A percentile compares a stretch with the other conserved stretches of the same genome.
Conservation (phyloP, 2,113 vertebrate species). For the Orycteropus afer region DNA sequence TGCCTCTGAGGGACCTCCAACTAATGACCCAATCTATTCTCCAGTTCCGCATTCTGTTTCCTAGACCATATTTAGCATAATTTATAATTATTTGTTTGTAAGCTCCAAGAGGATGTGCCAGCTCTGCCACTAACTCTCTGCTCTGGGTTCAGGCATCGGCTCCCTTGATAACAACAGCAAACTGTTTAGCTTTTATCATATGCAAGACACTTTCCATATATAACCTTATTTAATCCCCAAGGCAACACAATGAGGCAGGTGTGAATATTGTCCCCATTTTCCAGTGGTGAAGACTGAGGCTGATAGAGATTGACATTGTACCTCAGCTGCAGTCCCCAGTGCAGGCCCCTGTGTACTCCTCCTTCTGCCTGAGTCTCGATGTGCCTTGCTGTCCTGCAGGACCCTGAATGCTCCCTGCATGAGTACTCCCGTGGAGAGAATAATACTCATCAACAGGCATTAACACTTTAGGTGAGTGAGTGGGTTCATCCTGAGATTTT, state of each 20-base stretch:
- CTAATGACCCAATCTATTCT: neutral
- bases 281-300: neutral
- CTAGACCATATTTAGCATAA: neutral
- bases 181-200: neutral
- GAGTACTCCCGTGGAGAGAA: neutral
- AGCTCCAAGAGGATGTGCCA: neutral
- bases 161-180: neutral
- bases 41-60: neutral
- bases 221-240: fast-evolving
- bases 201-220: neutral
- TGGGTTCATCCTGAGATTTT: too few species aligned
- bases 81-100: neutral
- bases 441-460: neutral
- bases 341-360: fast-evolving
- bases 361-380: neutral
- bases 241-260: neutral
- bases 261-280: neutral
- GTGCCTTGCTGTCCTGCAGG: neutral
- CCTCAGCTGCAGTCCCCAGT: neutral
- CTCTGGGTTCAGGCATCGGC: neutral
- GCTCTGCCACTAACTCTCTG: neutral
- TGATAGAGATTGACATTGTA: too few species aligned
- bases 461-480: fast-evolving
- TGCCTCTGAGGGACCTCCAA: neutral
- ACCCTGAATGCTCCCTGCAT: neutral